Evolutionary conservation across 1,140 invertebrate species (phyloP), one percentile per base, ranked within the genome.

Genomic region (Diuraphis noxia): DNA sequence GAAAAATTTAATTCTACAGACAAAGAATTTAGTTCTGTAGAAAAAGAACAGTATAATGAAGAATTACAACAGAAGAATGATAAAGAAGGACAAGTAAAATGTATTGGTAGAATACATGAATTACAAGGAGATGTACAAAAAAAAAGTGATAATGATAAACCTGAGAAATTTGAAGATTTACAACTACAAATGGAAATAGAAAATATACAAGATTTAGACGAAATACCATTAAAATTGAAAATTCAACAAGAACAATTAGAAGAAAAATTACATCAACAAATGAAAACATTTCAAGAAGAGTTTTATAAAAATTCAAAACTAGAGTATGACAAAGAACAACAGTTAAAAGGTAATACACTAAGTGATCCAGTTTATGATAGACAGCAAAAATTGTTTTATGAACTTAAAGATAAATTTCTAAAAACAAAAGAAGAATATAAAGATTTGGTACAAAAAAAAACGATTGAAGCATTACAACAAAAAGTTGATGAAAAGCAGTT

Each of bases 291-390:
- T 38, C 85, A 87, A 87, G 52, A 87, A 87, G 46, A 87, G 6
- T 87, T 87, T 40, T 87, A 87, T 87, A 38, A 52, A 87, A 56
- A 87, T 87, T 87, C 36, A 87, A 87, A 87, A 87, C 21, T 49
- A 56, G 46, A 87, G 23, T 87, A 52, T 56, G 85, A 87, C 1
- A 87, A 87, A 52, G 46, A 87, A 87, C 49, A 38, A 17, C n/a
- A 52, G 13, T 87, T 52, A 38, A 87, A 52, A n/a, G 86, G 38
- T n/a, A 63, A 46, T 40, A 30, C 56, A 56, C 3, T n/a, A 63
- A 40, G 9, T 88, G 56, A 88, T 19, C 49, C 49, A 40, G 25
- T 56, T 8, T 63, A 63, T 63, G 86, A 88, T 88, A 19, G 19
- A 40, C 36, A 88, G 1, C 36, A 88, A 40, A 52, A 88, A 63